Conservation (phyloP, 2,113 vertebrate genomes). For the Tachysurus fulvidraco region DNA sequence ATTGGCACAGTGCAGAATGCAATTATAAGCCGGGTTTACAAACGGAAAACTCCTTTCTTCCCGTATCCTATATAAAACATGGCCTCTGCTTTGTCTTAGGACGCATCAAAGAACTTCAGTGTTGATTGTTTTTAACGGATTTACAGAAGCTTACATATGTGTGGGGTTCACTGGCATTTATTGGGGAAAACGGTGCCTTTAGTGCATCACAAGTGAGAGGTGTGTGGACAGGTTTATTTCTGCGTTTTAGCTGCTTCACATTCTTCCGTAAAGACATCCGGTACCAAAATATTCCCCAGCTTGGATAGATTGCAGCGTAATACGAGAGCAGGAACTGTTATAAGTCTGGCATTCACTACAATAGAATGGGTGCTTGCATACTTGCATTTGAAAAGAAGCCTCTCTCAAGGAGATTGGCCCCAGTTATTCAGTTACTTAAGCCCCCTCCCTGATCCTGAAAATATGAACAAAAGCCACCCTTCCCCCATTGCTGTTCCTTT, state of each 20-base stretch:
- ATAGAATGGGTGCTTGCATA: slow-evolving; percentile 13
- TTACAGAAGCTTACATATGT: not conserved
- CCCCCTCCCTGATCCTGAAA: slow-evolving; percentile 19
- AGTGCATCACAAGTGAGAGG: not conserved
- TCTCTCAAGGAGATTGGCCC: slow-evolving; percentile 29
- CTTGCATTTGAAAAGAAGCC: slow-evolving; percentile 37
- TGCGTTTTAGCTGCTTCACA: not conserved
- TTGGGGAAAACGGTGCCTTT: not conserved
- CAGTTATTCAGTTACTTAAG: not conserved
- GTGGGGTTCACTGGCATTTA: too few species aligned
- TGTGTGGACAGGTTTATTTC: not conserved
- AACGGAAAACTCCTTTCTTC: not conserved
- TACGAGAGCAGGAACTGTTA: slow-evolving; percentile 1
- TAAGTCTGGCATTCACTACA: not conserved
- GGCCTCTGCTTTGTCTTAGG: not conserved
- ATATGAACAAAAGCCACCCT: slow-evolving; percentile 59
- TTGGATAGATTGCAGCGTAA: slow-evolving; percentile 12
- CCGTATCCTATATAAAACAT: not conserved
- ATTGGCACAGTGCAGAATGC: not conserved
- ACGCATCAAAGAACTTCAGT: not conserved
- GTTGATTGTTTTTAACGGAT: not conserved
- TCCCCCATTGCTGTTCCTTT: slow-evolving; percentile 45
- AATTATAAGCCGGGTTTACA: not conserved
- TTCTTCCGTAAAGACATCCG: slow-evolving; percentile 12
- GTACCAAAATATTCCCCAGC: not conserved